Evolutionary conservation across 2,888 invertebrate species (phyloP).

Genomic region (Oligia latruncula): DNA sequence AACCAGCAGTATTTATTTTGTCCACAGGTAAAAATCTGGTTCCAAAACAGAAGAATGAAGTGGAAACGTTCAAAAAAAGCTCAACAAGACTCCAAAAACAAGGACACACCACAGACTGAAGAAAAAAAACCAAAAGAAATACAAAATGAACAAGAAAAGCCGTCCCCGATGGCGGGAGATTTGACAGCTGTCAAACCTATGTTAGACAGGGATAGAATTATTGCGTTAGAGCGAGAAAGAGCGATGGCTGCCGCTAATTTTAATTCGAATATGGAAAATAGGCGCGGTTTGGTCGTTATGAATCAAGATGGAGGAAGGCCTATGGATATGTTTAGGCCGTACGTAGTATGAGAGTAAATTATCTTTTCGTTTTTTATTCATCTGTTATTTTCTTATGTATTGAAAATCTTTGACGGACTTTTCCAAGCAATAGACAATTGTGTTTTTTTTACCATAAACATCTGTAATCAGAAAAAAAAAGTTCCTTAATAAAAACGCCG

Average conservation of each 20-base stretch:
- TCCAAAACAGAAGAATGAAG: slow-evolving; percentile 99
- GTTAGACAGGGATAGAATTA: slow-evolving; percentile 88
- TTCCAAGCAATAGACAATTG: not conserved
- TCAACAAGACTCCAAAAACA: slow-evolving; percentile 95
- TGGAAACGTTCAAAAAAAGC: slow-evolving; percentile 99
- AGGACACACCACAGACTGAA: slow-evolving; percentile 82
- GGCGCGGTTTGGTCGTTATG: slow-evolving; percentile 85
- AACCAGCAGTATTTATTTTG: slow-evolving; percentile 53
- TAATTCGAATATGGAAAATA: slow-evolving; percentile 88
- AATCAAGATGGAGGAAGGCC: slow-evolving; percentile 86
- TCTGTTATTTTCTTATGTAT: slow-evolving; percentile 24
- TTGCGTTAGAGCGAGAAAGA: slow-evolving; percentile 86
- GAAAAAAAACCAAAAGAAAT: slow-evolving; percentile 83
- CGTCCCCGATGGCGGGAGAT: slow-evolving; percentile 81
- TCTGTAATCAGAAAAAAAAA: not conserved
- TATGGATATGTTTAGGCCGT: slow-evolving; percentile 89
- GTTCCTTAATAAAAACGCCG: not conserved
- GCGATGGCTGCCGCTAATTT: slow-evolving; percentile 88
- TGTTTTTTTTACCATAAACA: not conserved
- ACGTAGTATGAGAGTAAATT: slow-evolving; percentile 87
- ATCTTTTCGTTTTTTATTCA: slow-evolving; percentile 75
- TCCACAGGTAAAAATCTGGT: slow-evolving; percentile 98
- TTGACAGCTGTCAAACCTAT: slow-evolving; percentile 88
- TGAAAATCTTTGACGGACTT: not conserved
- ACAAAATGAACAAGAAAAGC: slow-evolving; percentile 79